phyloP scores from a whole-genome alignment of 2,113 vertebrate genomes.

The Spea bombifrons region DNA sequence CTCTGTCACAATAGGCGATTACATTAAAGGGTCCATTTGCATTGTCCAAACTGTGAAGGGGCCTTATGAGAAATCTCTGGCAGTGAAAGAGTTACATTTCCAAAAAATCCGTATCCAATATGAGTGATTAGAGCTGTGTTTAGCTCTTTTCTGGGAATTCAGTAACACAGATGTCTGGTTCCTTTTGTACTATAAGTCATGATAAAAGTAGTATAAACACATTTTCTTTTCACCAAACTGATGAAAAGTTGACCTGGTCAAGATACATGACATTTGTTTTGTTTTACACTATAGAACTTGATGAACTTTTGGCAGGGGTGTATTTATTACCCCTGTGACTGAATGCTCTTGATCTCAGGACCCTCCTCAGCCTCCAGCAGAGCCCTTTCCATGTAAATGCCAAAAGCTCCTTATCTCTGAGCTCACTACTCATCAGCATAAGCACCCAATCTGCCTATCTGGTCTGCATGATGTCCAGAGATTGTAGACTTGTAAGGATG shows the following conservation, averaged over 20 bases:
- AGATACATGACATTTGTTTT: too few relatives aligned
- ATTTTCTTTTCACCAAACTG: too few relatives aligned
- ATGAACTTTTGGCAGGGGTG: neutral
- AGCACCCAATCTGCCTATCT: constrained; percentile 50
- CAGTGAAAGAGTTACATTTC: too few relatives aligned
- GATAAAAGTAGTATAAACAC: too few relatives aligned
- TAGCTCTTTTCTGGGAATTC: too few relatives aligned
- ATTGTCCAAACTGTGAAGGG: constrained; percentile 5
- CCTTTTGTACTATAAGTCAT: too few relatives aligned
- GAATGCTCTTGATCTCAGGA: constrained; percentile 10
- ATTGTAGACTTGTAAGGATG: constrained; percentile 36
- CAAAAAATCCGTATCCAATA: too few relatives aligned
- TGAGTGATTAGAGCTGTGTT: too few relatives aligned
- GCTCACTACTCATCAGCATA: constrained; percentile 65
- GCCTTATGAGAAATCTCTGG: neutral
- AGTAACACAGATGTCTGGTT: too few relatives aligned
- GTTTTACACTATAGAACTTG: neutral
- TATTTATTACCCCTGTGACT: neutral
- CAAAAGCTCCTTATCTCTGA: constrained; percentile 72
- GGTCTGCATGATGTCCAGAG: constrained; percentile 39
- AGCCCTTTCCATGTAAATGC: constrained; percentile 56
- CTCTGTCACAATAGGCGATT: constrained; percentile 32
- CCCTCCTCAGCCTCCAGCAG: constrained; percentile 41
- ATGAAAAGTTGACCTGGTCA: too few relatives aligned
- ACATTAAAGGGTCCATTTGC: constrained; percentile 32